phyloP scores from a whole-genome alignment of 2,888 invertebrate species.

The Brachycybe producta region DNA sequence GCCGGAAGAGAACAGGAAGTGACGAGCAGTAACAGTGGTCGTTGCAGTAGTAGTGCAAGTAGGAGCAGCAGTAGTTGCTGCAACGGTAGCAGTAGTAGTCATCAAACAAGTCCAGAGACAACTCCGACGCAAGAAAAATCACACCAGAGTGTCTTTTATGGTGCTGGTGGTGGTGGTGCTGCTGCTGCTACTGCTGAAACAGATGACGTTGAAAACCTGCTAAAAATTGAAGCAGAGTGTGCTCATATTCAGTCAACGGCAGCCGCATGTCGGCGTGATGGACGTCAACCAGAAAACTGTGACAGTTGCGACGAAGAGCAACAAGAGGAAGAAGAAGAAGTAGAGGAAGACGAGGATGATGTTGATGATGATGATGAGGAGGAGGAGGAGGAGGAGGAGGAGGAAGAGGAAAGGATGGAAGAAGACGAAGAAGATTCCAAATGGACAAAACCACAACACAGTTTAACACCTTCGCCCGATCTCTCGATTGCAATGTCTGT shows the following conservation, averaged over 20 bases:
- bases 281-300: not conserved
- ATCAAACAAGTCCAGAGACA: not conserved
- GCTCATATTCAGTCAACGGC: constrained; percentile 33
- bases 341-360: not conserved
- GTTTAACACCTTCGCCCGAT: too few relatives aligned
- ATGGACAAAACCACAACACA: not conserved
- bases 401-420: constrained; percentile 1
- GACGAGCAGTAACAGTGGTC: constrained; percentile 2
- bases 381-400: constrained; percentile 21
- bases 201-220: constrained; percentile 32
- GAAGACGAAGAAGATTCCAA: not conserved
- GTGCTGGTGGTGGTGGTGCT: not conserved
- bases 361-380: constrained; percentile 7
- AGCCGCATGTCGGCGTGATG: not conserved
- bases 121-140: not conserved
- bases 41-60: not conserved
- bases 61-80: not conserved
- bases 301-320: constrained; percentile 19
- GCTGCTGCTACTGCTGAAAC: constrained; percentile 7
- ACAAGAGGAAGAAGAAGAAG: constrained; percentile 9
- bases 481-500: not conserved
- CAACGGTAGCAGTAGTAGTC: not conserved
- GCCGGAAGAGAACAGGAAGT: not conserved
- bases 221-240: constrained; percentile 42
- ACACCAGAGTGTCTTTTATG: too few relatives aligned